Conservation (phyloP, 1,140 invertebrate genomes). For the Globodera ellingtonae region DNA sequence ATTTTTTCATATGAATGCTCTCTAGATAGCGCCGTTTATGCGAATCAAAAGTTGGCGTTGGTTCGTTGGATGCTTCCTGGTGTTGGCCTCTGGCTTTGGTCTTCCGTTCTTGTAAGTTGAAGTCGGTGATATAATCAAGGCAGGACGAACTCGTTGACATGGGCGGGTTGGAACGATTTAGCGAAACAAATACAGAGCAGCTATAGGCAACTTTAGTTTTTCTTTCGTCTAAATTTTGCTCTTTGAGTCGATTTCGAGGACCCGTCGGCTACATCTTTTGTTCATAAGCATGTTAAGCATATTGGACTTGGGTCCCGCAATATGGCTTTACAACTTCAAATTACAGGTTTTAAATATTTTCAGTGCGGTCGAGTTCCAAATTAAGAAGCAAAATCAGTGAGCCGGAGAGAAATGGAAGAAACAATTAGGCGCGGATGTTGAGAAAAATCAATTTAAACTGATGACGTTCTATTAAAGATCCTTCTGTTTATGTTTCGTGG, state of each 20-base stretch:
- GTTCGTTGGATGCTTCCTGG: slow-evolving; percentile 2
- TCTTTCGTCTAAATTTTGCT: not conserved
- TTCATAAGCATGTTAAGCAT: no score
- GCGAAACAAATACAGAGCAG: no score
- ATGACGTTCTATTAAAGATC: not conserved
- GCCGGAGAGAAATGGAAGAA: not conserved
- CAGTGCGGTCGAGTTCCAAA: slow-evolving; percentile 51
- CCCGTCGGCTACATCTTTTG: no score
- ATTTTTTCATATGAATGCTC: not conserved
- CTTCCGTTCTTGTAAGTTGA: slow-evolving; percentile 47
- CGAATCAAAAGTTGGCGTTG: not conserved
- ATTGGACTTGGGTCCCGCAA: no score
- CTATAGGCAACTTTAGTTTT: no score
- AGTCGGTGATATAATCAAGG: not conserved
- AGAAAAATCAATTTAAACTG: no score
- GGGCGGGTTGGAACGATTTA: no score
- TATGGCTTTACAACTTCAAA: no score
- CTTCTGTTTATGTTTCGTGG: slow-evolving; percentile 2
- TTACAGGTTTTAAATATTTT: not conserved
- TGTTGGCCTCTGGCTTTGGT: slow-evolving; percentile 47
- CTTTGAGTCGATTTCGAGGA: not conserved
- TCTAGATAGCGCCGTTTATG: not conserved
- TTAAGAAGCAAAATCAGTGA: slow-evolving; percentile 49
- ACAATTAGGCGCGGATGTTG: not conserved
- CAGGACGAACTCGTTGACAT: not conserved